A percentile compares a stretch with the other conserved stretches of the same genome.
These are phyloP conservation scores for Embiotoca jacksoni DNA, from an alignment of 2,113 vertebrate genomes.

Conservation along the genomic window DNA sequence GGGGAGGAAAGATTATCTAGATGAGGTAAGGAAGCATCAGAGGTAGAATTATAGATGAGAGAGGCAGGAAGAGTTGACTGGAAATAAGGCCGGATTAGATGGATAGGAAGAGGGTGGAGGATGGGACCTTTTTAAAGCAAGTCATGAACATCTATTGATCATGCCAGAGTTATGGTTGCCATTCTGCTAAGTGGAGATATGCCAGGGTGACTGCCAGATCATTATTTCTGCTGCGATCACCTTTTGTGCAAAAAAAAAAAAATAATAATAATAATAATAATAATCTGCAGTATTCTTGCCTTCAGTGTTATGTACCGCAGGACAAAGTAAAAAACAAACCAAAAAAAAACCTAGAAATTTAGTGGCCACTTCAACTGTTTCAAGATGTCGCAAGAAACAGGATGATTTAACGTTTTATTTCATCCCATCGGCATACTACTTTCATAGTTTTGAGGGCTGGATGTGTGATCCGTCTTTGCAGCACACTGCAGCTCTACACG, in stretches of 20 bases:
- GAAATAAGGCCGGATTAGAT: constrained; percentile 66
- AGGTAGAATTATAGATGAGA: constrained; percentile 59
- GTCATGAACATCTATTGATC: constrained; percentile 79
- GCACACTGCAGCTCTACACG: background rate
- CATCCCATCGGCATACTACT: background rate
- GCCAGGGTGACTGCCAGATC: constrained; percentile 44
- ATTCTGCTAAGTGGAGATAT: constrained; percentile 69
- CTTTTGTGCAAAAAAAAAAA: constrained; percentile 15
- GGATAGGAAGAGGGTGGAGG: constrained; percentile 62
- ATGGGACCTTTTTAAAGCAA: constrained; percentile 73
- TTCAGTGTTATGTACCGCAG: background rate
- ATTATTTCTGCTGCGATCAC: constrained; percentile 42
- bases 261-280: background rate
- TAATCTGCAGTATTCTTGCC: background rate
- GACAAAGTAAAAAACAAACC: background rate
- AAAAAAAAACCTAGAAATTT: background rate
- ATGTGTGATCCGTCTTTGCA: background rate
- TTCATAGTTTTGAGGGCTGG: background rate
- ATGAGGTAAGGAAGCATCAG: constrained; percentile 25
- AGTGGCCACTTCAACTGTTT: background rate
- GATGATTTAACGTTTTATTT: background rate
- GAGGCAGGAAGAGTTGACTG: constrained; percentile 46
- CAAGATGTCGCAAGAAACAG: background rate
- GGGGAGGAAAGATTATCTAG: constrained; percentile 4
- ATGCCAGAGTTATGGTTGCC: constrained; percentile 66